Base-by-base conservation (phyloP, 2,113 vertebrate genomes). In the Plectropomus leopardus region DNA sequence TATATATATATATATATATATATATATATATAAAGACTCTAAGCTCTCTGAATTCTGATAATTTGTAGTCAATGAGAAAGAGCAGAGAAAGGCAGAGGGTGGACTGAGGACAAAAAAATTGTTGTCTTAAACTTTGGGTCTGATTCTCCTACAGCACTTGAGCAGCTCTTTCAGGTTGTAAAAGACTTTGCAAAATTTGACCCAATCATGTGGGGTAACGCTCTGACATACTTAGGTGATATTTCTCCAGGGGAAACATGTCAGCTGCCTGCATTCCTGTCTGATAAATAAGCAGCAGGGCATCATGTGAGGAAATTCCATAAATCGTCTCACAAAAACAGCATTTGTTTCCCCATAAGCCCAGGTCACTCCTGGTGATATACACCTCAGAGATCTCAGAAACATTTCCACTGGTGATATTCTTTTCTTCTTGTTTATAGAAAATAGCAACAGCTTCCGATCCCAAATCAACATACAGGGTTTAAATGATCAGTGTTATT, bases 221-320 rank as follows among this genome's bases (percentile, higher is more conserved):
- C 57, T 79, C 72, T 66, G 59, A 88, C 68, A 79, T 26, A 69
- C 53, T 53, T 55, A 32, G 47, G 63, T 70, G 36, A 64, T 61
- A 75, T 89, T 82, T 87, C 57, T 84, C 70, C 7, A 0, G 73
- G 77, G 65, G 71, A 82, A 86, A 64, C 19, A 34, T n/a, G 68
- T 78, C 74, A 84, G 74, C 74, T 72, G 80, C 48, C 67, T 72
- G 47, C 55, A 68, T 60, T 82, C 47, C 45, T 68, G 44, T 57
- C 82, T 54, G 67, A 80, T 78, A 63, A 78, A 72, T 66, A 77
- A 50, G 50, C 63, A 17, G 74, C 47, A 66, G 36, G 61, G 23
- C 5, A 4, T 80, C 87, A 80, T 78, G 74, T 85, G 85, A 88
- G 67, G 70, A 21, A 15, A 55, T 80, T 79, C 63, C 61, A 82